Evolutionary conservation across 2,888 invertebrate species (phyloP).

Genomic region (Eupithecia insigniata): DNA sequence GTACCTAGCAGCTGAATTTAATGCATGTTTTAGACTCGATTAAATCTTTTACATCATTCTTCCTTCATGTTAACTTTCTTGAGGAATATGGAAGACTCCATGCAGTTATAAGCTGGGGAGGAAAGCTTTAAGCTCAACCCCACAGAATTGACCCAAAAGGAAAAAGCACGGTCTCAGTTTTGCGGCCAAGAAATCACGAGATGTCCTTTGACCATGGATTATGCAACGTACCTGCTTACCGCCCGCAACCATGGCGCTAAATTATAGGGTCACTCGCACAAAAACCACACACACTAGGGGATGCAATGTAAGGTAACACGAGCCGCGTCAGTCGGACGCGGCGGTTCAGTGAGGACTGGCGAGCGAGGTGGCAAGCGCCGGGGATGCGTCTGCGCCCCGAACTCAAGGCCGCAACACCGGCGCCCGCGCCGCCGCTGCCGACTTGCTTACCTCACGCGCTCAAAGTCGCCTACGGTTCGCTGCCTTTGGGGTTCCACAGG

Average conservation of each 20-base stretch:
- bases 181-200: slow-evolving; percentile 40
- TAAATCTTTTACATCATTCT: not conserved
- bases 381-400: slow-evolving; percentile 63
- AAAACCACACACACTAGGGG: slow-evolving; percentile 64
- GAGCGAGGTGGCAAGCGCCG: slow-evolving; percentile 49
- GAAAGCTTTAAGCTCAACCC: not conserved
- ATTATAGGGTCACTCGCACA: slow-evolving; percentile 65
- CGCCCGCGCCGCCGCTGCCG: slow-evolving; percentile 46
- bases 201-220: slow-evolving; percentile 50
- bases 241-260: slow-evolving; percentile 80
- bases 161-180: slow-evolving; percentile 24
- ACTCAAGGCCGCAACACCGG: slow-evolving; percentile 54
- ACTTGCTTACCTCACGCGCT: slow-evolving; percentile 51
- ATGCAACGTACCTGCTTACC: slow-evolving; percentile 79
- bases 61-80: not conserved
- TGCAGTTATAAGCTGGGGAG: not conserved
- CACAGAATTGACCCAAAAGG: slow-evolving; percentile 13
- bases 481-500: slow-evolving; percentile 42
- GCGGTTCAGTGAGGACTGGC: slow-evolving; percentile 79
- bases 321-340: slow-evolving; percentile 82
- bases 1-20: not conserved
- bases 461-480: slow-evolving; percentile 45
- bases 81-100: not conserved
- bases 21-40: not conserved
- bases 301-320: slow-evolving; percentile 55